Conservation (phyloP, 2,113 vertebrate species). For the Tyto alba region DNA sequence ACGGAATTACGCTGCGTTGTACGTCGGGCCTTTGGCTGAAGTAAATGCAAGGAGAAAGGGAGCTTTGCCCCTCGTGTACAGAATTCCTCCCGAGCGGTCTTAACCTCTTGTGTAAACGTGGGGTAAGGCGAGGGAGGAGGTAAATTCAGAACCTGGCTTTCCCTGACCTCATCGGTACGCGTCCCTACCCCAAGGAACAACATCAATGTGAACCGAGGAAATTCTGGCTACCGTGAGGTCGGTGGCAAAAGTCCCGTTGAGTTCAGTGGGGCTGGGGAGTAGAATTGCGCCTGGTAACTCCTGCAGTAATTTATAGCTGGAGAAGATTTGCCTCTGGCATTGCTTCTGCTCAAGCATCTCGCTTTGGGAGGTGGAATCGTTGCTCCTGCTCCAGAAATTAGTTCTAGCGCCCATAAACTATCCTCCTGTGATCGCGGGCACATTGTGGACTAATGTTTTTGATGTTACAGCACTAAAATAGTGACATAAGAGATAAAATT, state of each 20-base stretch:
- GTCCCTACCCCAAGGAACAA: background rate
- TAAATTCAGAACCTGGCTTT: background rate
- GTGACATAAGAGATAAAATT: background rate
- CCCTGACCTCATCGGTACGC: accelerated
- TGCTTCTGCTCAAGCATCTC: background rate
- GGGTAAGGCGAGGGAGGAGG: background rate
- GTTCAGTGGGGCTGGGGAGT: background rate
- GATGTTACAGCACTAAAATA: background rate
- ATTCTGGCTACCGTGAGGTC: background rate
- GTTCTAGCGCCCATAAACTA: background rate
- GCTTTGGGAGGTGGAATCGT: background rate
- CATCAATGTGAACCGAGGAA: accelerated
- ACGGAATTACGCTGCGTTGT: accelerated
- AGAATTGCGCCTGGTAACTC: background rate
- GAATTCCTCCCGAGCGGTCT: background rate
- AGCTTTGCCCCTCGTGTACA: background rate
- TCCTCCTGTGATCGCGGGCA: background rate
- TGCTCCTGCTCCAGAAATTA: background rate
- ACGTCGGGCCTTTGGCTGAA: background rate
- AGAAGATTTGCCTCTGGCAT: background rate
- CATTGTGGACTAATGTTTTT: background rate
- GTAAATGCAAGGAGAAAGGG: background rate
- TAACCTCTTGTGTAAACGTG: accelerated
- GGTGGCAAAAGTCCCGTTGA: background rate
- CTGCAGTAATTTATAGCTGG: background rate